Conservation (phyloP, 2,797 vertebrate species). For the Phylloscopus collybita region DNA sequence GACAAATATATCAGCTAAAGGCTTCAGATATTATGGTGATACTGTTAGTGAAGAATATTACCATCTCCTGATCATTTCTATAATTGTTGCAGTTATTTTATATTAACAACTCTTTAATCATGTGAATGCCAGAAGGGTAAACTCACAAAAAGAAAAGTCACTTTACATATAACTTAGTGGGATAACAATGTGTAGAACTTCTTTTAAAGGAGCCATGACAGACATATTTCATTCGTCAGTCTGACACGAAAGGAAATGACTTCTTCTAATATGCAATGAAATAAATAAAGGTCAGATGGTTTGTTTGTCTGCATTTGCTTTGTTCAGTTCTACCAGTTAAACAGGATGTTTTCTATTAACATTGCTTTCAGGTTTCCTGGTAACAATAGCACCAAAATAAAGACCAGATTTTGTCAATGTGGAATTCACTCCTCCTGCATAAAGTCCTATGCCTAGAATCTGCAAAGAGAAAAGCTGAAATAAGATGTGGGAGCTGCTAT, state of each 20-base stretch:
- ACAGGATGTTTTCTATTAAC: constrained; percentile 41
- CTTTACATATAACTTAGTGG: constrained; percentile 9
- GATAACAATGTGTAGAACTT: background rate
- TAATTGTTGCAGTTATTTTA: constrained; percentile 8
- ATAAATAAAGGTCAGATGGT: constrained; percentile 42
- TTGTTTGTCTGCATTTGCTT: background rate
- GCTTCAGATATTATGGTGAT: background rate
- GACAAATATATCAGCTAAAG: constrained; percentile 35
- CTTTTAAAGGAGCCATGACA: constrained; percentile 38
- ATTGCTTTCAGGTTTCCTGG: constrained; percentile 32
- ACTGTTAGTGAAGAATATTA: background rate
- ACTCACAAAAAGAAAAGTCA: background rate
- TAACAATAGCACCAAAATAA: constrained; percentile 76
- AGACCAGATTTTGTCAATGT: constrained; percentile 61
- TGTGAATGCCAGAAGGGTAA: constrained; percentile 28
- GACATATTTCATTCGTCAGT: constrained; percentile 15
- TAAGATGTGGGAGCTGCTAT: background rate
- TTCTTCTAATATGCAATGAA: constrained; percentile 17
- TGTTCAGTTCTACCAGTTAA: constrained; percentile 29
- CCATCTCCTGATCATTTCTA: constrained; percentile 6
- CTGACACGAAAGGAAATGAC: constrained; percentile 22
- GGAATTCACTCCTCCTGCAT: constrained; percentile 36
- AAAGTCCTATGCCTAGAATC: background rate
- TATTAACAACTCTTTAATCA: constrained; percentile 27
- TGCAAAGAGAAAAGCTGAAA: constrained; percentile 8